Percentiles rank a stretch among this genome's conserved stretches.
These are phyloP conservation scores for Chondrosia reniformis DNA, from an alignment of 37 sponge, comb jelly and placozoan species.

Conservation along the genomic window DNA sequence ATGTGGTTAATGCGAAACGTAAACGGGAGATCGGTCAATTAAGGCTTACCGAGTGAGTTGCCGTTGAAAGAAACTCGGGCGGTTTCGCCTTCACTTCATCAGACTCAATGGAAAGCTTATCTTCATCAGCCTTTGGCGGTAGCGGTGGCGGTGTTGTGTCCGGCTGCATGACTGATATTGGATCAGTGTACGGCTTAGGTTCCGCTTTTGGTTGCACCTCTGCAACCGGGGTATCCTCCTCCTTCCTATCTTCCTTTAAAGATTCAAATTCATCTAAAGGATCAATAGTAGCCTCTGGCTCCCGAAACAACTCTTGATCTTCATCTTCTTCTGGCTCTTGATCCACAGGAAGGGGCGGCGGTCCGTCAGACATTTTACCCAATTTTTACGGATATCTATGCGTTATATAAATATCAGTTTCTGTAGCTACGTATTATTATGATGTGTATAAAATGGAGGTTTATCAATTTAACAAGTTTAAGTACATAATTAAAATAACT, in stretches of 20 bases:
- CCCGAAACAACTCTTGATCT: slow-evolving; percentile 5
- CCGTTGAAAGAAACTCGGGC: not conserved
- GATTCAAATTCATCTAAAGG: not conserved
- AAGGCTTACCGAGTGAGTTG: too few relatives aligned
- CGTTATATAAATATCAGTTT: not conserved
- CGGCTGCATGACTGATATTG: not conserved
- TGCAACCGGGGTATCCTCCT: not conserved
- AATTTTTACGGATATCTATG: too few relatives aligned
- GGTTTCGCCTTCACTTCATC: slow-evolving; percentile 15
- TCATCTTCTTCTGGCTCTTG: slow-evolving; percentile 11
- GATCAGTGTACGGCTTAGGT: not conserved
- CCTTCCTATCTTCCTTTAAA: not conserved
- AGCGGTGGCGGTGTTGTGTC: not conserved
- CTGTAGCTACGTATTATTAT: too few relatives aligned
- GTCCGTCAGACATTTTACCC: slow-evolving; percentile 15
- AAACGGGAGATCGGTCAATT: too few relatives aligned
- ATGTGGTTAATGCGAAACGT: too few relatives aligned
- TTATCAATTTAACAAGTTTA: too few relatives aligned
- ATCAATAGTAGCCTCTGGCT: not conserved
- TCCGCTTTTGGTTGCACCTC: not conserved
- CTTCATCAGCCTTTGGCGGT: not conserved
- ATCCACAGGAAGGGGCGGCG: slow-evolving; percentile 2
- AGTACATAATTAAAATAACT: too few relatives aligned
- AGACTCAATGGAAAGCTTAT: slow-evolving; percentile 7
- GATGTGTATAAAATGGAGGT: too few relatives aligned